Evolutionary conservation across 2,888 invertebrate species (phyloP).

Genomic region (Amphipoea oculea): DNA sequence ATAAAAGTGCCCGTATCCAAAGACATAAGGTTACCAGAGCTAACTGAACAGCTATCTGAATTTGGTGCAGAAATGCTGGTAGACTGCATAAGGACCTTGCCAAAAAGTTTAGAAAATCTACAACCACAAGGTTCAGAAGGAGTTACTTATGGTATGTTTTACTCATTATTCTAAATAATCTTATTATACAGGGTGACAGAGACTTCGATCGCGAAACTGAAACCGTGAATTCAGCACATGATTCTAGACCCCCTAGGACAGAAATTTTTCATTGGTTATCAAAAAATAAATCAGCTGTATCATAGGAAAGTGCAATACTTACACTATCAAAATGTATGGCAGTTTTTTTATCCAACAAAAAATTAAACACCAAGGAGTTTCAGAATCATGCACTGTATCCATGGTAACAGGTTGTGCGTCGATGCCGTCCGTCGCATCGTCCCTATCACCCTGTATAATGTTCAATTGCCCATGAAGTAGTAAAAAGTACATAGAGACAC

Average conservation of each 20-base stretch:
- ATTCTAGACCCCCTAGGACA: neutral
- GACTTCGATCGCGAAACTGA: neutral
- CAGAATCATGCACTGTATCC: neutral
- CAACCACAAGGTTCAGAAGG: constrained; percentile 91
- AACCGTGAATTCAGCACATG: neutral
- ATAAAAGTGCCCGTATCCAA: constrained; percentile 88
- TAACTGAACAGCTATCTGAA: constrained; percentile 92
- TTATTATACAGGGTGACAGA: neutral
- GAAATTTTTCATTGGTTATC: neutral
- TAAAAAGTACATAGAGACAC: neutral
- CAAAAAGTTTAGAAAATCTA: constrained; percentile 90
- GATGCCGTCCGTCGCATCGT: neutral
- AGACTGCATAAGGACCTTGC: constrained; percentile 91
- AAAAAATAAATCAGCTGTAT: neutral
- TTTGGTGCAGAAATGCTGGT: constrained; percentile 93
- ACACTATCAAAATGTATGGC: neutral
- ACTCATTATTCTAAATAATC: neutral
- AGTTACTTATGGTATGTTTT: constrained; percentile 92
- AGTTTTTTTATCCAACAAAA: neutral
- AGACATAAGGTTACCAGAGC: constrained; percentile 91
- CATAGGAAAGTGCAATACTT: neutral
- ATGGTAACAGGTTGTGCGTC: neutral
- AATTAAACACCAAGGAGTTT: neutral
- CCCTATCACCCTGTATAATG: neutral
- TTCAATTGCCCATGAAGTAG: neutral